Percentiles rank a stretch among this genome's conserved stretches.
phyloP scores from a whole-genome alignment of 2,113 vertebrate genomes.

The Cyanoramphus novaezelandiae region DNA sequence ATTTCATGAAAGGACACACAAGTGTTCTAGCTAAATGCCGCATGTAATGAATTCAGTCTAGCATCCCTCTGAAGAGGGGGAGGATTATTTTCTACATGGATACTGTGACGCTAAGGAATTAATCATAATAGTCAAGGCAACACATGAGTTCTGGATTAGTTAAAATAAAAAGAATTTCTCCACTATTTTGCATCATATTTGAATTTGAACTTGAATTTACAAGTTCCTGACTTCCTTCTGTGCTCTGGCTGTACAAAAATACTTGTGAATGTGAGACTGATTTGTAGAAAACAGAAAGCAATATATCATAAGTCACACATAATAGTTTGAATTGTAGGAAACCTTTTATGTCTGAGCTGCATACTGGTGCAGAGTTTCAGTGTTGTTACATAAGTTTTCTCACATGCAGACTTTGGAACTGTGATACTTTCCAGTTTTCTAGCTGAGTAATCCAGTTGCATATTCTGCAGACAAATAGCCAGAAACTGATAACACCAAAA shows the following conservation, averaged over 20 bases:
- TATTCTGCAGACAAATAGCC: not conserved
- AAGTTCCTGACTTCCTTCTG: not conserved
- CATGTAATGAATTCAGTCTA: not conserved
- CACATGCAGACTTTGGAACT: not conserved
- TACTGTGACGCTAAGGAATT: not conserved
- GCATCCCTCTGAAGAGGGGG: not conserved
- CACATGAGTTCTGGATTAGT: not conserved
- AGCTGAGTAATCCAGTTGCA: not conserved
- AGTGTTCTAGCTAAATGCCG: not conserved
- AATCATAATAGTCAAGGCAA: not conserved
- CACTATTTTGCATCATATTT: not conserved
- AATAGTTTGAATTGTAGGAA: not conserved
- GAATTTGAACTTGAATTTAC: not conserved
- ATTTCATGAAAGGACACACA: not conserved
- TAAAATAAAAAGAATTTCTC: not conserved
- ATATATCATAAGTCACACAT: accelerated
- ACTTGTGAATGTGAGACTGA: not conserved
- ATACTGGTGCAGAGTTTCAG: not conserved
- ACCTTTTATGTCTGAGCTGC: not conserved
- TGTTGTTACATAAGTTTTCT: not conserved
- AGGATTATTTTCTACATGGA: not conserved
- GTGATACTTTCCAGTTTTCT: not conserved
- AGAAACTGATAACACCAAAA: not conserved
- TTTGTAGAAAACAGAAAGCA: not conserved
- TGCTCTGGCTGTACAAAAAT: not conserved